Percentiles rank a stretch among this genome's conserved stretches.
Conservation (phyloP, 2,888 invertebrate species). For the Aspidiotus destructor region DNA sequence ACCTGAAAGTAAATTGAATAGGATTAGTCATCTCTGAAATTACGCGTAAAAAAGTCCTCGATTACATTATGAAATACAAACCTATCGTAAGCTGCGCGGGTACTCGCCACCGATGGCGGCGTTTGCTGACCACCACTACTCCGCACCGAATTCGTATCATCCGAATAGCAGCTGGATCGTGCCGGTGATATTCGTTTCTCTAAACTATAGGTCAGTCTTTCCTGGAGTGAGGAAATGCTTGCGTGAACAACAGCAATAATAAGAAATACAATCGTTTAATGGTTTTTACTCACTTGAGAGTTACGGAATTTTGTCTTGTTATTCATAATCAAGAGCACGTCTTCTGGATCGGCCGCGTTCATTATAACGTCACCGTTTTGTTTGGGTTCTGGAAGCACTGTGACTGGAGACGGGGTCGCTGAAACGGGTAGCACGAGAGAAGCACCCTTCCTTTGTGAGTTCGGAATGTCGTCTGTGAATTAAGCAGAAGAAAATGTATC, state of each 20-base stretch:
- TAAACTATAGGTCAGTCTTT: constrained; percentile 20
- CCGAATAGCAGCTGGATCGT: constrained; percentile 46
- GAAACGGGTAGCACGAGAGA: constrained; percentile 24
- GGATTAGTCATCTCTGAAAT: not conserved
- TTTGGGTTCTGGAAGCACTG: constrained; percentile 31
- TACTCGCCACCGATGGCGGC: constrained; percentile 39
- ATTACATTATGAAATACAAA: not conserved
- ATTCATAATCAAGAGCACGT: constrained; percentile 40
- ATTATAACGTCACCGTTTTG: constrained; percentile 36
- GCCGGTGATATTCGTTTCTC: constrained; percentile 49
- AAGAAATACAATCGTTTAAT: not conserved
- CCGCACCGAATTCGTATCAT: constrained; percentile 37
- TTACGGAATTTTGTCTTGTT: constrained; percentile 35
- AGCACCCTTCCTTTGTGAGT: constrained; percentile 7
- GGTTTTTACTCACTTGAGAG: constrained; percentile 11
- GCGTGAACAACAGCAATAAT: not conserved
- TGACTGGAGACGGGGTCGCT: constrained; percentile 24
- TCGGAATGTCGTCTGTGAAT: not conserved
- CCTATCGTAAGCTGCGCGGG: constrained; percentile 40
- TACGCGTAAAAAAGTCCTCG: not conserved
- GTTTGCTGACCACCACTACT: constrained; percentile 38
- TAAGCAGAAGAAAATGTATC: not conserved
- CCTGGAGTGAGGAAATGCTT: not conserved
- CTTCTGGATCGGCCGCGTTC: constrained; percentile 41
- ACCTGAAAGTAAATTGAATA: not conserved